A percentile compares a stretch with the other conserved stretches of the same genome.
These are phyloP conservation scores for Varecia variegata DNA, from an alignment of 2,797 vertebrate genomes.

Conservation along the genomic window DNA sequence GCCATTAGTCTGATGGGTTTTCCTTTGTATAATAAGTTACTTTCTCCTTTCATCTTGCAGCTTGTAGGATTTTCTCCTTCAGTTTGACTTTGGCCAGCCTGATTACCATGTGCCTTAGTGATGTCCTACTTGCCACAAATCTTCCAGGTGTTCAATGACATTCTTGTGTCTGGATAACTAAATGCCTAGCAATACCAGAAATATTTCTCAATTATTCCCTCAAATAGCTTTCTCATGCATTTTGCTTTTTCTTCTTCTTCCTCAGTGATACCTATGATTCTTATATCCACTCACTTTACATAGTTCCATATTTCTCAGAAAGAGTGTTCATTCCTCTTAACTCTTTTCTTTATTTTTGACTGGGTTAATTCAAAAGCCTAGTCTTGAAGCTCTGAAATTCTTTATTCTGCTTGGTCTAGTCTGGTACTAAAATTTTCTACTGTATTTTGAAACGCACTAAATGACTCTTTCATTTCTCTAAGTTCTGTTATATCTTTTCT, in stretches of 20 bases:
- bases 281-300: not conserved
- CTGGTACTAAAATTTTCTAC: not conserved
- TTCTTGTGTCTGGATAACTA: not conserved
- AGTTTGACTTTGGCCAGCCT: not conserved
- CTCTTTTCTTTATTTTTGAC: too few relatives aligned
- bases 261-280: not conserved
- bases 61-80: not conserved
- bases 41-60: not conserved
- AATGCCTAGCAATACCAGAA: not conserved
- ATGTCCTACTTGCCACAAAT: not conserved
- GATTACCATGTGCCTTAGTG: not conserved
- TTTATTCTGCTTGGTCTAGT: not conserved
- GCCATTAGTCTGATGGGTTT: not conserved
- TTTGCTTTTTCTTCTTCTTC: not conserved
- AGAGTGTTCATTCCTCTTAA: not conserved
- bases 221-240: not conserved
- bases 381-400: not conserved
- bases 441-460: not conserved
- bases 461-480: not conserved
- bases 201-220: not conserved
- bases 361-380: not conserved
- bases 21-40: not conserved
- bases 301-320: not conserved
- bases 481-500: not conserved
- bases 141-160: not conserved